Percentiles rank a stretch among this genome's conserved stretches.
Conservation (phyloP, 2,797 vertebrate species). For the Notamacropus eugenii region DNA sequence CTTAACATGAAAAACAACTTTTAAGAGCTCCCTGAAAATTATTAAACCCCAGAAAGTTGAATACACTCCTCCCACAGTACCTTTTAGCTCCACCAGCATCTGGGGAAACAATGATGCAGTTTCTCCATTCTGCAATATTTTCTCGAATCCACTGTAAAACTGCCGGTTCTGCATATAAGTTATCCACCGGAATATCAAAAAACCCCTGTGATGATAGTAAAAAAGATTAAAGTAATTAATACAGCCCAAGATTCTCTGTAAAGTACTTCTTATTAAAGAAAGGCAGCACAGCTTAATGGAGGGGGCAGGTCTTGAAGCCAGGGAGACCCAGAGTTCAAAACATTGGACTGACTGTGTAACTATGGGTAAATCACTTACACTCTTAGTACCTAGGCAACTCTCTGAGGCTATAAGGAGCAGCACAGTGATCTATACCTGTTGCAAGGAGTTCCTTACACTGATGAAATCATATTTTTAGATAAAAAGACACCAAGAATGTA, state of each 20-base stretch:
- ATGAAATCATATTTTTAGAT: not conserved
- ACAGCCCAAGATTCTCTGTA: not conserved
- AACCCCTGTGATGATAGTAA: conserved; percentile 88
- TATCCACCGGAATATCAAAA: conserved; percentile 97
- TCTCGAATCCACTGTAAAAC: conserved; percentile 96
- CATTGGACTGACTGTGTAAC: not conserved
- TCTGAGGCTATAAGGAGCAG: not conserved
- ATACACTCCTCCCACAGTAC: conserved; percentile 77
- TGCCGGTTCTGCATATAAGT: conserved; percentile 95
- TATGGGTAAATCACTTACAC: not conserved
- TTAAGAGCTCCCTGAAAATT: not conserved
- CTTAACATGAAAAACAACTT: not conserved
- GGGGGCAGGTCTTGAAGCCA: not conserved
- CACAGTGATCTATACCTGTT: not conserved
- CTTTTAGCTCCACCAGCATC: conserved; percentile 97
- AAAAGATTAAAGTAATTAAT: not conserved
- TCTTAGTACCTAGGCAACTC: not conserved
- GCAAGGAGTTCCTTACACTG: not conserved
- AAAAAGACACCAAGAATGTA: not conserved
- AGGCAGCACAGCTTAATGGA: too few species aligned
- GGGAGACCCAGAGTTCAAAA: not conserved
- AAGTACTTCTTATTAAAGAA: too few species aligned
- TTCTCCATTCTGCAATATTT: conserved; percentile 94
- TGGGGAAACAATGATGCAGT: conserved; percentile 95
- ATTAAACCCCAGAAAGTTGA: not conserved